Conservation (phyloP, 2,113 vertebrate species). For the Rhabdomys dilectus region DNA sequence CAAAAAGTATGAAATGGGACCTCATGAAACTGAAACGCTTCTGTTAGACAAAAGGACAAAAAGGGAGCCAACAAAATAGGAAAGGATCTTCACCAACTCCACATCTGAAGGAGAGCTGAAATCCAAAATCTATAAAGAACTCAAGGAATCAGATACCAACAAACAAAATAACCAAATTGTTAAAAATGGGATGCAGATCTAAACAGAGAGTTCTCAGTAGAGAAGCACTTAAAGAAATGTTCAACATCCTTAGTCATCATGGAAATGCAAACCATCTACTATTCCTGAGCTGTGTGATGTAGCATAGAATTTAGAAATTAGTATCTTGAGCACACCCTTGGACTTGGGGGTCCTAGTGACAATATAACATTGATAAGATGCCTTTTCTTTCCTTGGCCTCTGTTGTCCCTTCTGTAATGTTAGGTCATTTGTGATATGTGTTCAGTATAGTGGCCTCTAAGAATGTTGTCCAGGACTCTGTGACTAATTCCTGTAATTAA, state of each 20-base stretch:
- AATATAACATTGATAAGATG: background rate
- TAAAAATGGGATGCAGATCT: too few relatives aligned
- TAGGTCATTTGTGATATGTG: background rate
- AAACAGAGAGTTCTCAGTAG: background rate
- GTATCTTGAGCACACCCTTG: background rate
- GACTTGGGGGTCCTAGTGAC: background rate
- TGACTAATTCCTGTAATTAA: background rate
- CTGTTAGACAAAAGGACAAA: too few relatives aligned
- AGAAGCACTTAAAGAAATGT: too few relatives aligned
- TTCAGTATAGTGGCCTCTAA: background rate
- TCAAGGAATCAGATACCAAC: too few relatives aligned
- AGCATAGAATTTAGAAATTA: background rate
- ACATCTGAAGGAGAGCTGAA: too few relatives aligned
- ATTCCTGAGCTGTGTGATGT: background rate
- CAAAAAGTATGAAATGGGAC: too few relatives aligned
- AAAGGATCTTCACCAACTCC: too few relatives aligned
- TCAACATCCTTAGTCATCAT: background rate
- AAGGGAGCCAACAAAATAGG: too few relatives aligned
- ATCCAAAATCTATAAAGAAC: too few relatives aligned
- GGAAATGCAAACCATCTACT: background rate
- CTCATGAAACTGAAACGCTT: too few relatives aligned
- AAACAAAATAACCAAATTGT: too few relatives aligned
- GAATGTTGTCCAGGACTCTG: background rate
- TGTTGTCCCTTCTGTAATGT: background rate
- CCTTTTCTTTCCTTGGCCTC: background rate